These are phyloP conservation scores for Sebastes paucispinis DNA, from an alignment of 2,797 vertebrate genomes.

Conservation along the genomic window DNA sequence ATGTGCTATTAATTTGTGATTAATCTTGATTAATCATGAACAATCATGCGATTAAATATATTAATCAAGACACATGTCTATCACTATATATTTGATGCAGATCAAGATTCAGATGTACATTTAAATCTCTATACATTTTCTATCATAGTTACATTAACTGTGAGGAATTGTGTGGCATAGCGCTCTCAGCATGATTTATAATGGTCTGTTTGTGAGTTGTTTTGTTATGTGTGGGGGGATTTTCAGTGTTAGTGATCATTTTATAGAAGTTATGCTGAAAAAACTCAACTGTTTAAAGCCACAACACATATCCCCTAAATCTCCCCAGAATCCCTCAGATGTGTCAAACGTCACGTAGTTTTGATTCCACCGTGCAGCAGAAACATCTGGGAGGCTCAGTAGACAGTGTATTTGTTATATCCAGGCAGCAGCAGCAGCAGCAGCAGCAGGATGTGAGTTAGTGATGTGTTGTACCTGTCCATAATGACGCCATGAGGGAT, in stretches of 20 bases:
- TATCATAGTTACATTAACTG: neutral
- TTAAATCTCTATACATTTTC: neutral
- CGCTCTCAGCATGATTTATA: neutral
- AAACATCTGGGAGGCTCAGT: neutral
- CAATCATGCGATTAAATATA: too few relatives aligned
- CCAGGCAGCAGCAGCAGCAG: too few relatives aligned
- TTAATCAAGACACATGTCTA: too few relatives aligned
- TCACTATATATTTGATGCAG: neutral
- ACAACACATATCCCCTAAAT: neutral
- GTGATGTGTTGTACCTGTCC: slow-evolving; percentile 84
- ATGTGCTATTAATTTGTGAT: too few relatives aligned
- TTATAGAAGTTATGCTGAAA: too few relatives aligned
- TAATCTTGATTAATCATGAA: too few relatives aligned
- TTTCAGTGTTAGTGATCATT: neutral
- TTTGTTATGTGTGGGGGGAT: neutral
- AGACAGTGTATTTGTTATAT: neutral
- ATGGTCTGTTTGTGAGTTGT: neutral
- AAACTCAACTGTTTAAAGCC: neutral
- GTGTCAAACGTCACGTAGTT: neutral
- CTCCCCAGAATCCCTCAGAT: neutral
- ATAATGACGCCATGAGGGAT: slow-evolving; percentile 92
- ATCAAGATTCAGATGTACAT: neutral
- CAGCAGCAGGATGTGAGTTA: neutral
- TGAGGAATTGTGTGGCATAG: neutral
- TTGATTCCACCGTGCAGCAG: neutral